Evolutionary conservation across 2,797 vertebrate genomes (phyloP).

Genomic region (Hapalemur alaotrensis): DNA sequence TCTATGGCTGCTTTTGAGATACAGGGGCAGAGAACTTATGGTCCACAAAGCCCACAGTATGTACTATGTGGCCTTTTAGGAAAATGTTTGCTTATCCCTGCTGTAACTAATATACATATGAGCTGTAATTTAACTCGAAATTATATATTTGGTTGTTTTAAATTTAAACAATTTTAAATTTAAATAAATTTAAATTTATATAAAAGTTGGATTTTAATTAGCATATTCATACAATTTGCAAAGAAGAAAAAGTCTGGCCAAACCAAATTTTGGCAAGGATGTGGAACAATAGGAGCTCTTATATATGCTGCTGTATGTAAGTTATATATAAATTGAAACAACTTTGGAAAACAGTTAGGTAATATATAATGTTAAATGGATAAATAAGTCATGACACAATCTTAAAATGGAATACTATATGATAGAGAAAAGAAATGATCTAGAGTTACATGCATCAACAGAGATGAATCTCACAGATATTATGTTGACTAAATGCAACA

Average conservation of each 20-base stretch:
- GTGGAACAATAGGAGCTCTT: neutral
- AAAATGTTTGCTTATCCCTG: neutral
- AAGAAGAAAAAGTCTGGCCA: neutral
- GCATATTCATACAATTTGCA: neutral
- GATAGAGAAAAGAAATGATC: neutral
- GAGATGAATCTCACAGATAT: neutral
- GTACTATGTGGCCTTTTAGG: neutral
- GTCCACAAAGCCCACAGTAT: neutral
- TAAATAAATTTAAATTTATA: neutral
- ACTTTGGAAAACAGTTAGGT: neutral
- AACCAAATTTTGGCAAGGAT: neutral
- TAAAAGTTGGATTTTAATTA: neutral
- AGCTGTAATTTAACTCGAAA: neutral
- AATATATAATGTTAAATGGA: neutral
- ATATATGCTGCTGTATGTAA: neutral
- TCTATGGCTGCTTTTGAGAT: neutral
- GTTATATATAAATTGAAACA: neutral
- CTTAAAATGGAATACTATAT: neutral
- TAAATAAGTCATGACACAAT: neutral
- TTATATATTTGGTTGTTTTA: neutral
- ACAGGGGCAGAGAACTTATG: neutral
- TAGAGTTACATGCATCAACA: neutral
- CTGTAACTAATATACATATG: neutral
- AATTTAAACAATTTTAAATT: neutral
- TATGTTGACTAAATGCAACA: neutral